phyloP scores from a whole-genome alignment of 2,113 vertebrate genomes.

The Sciurus niger region DNA sequence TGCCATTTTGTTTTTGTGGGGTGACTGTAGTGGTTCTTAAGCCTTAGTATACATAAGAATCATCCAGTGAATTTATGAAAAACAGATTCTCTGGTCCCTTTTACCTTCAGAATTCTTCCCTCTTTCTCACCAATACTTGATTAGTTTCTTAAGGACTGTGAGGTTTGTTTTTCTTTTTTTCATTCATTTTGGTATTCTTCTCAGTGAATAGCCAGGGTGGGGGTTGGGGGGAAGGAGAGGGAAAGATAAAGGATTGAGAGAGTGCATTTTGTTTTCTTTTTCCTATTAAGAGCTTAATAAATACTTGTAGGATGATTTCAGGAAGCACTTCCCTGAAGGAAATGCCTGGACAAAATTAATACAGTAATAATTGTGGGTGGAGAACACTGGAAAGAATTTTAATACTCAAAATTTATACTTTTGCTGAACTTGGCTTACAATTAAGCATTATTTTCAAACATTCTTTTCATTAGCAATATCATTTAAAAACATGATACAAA shows the following conservation, averaged over 20 bases:
- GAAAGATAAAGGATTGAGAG: not conserved
- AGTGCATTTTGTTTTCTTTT: not conserved
- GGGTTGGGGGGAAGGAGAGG: not conserved
- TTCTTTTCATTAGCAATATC: slow-evolving; percentile 20
- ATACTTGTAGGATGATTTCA: slow-evolving; percentile 48
- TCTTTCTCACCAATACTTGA: not conserved
- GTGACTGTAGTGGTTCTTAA: not conserved
- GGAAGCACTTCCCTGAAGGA: slow-evolving; percentile 11
- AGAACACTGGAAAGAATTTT: slow-evolving; percentile 38
- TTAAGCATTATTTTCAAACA: slow-evolving; percentile 40
- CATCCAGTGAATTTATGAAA: not conserved
- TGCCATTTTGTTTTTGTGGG: not conserved
- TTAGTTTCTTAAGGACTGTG: not conserved
- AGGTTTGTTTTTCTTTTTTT: not conserved
- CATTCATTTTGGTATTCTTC: slow-evolving; percentile 44
- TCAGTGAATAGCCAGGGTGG: not conserved
- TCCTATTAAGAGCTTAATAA: not conserved
- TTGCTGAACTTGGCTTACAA: slow-evolving; percentile 17
- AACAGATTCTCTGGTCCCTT: not conserved
- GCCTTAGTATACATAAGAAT: not conserved
- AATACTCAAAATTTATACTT: slow-evolving; percentile 24
- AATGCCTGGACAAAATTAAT: slow-evolving; percentile 30
- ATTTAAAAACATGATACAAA: slow-evolving; percentile 36
- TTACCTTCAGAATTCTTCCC: not conserved
- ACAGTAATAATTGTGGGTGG: slow-evolving; percentile 14